Conservation (phyloP, 2,888 invertebrate species). For the Abscondita cerata region DNA sequence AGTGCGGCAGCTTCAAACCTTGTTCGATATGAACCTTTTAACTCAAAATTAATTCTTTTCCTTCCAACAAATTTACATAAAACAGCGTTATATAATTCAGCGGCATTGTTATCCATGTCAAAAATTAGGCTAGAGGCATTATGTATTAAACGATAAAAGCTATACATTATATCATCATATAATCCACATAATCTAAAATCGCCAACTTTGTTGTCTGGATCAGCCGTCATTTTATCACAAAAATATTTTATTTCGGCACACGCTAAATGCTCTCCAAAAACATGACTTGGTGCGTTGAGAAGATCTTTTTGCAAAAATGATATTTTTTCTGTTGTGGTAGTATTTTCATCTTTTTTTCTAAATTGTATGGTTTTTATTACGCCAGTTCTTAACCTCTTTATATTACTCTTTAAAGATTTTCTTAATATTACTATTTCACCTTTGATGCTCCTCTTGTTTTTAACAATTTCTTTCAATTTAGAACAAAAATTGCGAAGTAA, state of each 20-base stretch:
- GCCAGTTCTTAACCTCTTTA: no score
- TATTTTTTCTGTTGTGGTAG: neutral
- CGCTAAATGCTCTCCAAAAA: neutral
- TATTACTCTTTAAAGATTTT: no score
- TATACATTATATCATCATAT: neutral
- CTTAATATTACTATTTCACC: neutral
- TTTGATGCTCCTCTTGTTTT: neutral
- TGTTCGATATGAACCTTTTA: constrained; percentile 2
- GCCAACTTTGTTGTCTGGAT: neutral
- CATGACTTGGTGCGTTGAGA: neutral
- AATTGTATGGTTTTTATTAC: neutral
- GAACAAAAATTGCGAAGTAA: neutral
- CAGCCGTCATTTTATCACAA: neutral
- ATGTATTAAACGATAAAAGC: neutral
- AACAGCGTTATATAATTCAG: neutral
- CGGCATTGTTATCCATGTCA: neutral
- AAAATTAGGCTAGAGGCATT: neutral
- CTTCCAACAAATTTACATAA: neutral
- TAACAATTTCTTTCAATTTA: neutral
- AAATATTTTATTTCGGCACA: neutral
- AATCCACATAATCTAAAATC: neutral
- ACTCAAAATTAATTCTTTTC: constrained; percentile 5
- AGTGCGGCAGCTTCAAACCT: neutral
- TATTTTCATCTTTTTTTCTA: neutral
- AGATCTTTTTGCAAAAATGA: neutral